Conservation (phyloP, 2,888 invertebrate genomes). For the Lasioglossum pauxillum region DNA sequence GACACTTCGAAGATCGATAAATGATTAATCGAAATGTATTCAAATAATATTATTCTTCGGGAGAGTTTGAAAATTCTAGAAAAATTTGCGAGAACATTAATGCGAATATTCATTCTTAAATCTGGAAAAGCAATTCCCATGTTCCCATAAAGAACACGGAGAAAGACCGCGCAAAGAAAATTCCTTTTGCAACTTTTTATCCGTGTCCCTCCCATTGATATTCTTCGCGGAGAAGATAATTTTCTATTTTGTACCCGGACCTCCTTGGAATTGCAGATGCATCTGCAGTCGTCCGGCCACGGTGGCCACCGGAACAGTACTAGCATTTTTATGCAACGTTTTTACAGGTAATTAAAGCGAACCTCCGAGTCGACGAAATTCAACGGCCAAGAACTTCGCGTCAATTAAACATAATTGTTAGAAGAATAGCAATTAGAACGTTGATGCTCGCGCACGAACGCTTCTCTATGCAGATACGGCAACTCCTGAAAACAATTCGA, state of each 20-base stretch:
- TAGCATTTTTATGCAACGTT: not conserved
- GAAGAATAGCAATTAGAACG: not conserved
- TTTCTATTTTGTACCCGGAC: not conserved
- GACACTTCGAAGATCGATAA: not conserved
- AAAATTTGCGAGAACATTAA: not conserved
- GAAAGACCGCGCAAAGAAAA: not conserved
- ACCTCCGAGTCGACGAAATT: not conserved
- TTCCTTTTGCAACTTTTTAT: not conserved
- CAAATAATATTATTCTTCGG: not conserved
- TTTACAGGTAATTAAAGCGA: not conserved
- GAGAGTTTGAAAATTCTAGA: not conserved
- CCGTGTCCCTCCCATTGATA: not conserved
- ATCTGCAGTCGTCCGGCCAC: not conserved
- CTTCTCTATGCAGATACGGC: not conserved
- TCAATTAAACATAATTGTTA: not conserved
- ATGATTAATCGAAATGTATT: not conserved
- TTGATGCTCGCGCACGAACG: not conserved
- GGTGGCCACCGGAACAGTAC: not conserved
- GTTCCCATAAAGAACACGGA: not conserved
- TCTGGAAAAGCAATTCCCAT: not conserved
- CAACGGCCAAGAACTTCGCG: not conserved
- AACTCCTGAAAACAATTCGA: not conserved
- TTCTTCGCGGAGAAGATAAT: not conserved
- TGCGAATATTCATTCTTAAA: not conserved
- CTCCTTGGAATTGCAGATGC: constrained; percentile 1